Evolutionary conservation across 2,113 vertebrate species (phyloP), one percentile per base, ranked within the genome.

Genomic region (Neolamprologus variostigma): DNA sequence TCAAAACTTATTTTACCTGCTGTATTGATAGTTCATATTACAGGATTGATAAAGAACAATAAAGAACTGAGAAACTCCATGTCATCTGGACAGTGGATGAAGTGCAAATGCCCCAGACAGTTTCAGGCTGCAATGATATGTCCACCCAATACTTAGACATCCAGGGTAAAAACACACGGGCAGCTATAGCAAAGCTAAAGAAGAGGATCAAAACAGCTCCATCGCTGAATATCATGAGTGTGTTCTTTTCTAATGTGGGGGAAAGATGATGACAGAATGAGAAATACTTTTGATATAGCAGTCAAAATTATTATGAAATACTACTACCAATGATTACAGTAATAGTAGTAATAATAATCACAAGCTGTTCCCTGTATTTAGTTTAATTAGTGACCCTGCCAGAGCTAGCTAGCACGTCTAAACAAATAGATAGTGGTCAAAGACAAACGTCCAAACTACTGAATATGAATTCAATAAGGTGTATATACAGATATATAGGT

Each of bases 401-500:
- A 23, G 19, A 68, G 35, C 4, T 14, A 40, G 35, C 11, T 14
- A 21, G 35, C 33, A 21, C 0, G 1, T 66, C 33, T 8, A 37
- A 37, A 68, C 19, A 21, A n/a, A 8, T 19, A 37, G 35, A 19
- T 37, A 1, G 57, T 10, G 57, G 28, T 35, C 63, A 68, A 68
- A 68, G 35, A 23, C 35, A 40, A 68, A 68, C 7, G n/a, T 40
- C 35, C 63, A 40, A 21, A 68, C 63, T 40, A 68, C n/a, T 68
- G 59, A 68, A 21, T 8, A 68, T 14, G 35, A 68, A 9, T 68
- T n/a, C 28, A n/a, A 37, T 35, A 2, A 61, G 26, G 57, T 61
- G 26, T 17, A 61, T 17, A 0, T 61, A 61, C 26, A 31, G 26
- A 31, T 10, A 61, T 3, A 33, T 4, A 33, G 16, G 10, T 40